Conservation (phyloP, 2,888 invertebrate species). For the Xestobium rufovillosum region DNA sequence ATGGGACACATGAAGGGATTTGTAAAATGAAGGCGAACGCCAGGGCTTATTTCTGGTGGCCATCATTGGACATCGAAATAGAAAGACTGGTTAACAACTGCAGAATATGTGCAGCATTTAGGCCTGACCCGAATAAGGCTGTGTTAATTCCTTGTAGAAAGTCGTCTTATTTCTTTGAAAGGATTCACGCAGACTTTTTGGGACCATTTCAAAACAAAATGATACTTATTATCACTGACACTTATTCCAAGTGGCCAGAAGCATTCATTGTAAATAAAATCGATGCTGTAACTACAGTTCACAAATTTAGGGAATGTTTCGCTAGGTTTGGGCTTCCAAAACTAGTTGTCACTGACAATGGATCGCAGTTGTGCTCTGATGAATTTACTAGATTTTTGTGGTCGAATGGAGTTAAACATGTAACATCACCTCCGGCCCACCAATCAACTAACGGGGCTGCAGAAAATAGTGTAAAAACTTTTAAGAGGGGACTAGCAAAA, state of each 20-base stretch:
- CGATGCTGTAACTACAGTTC: conserved; percentile 12
- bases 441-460: conserved; percentile 18
- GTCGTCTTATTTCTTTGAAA: conserved; percentile 31
- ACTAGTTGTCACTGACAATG: conserved; percentile 26
- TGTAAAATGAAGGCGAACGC: conserved; percentile 28
- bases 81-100: conserved; percentile 25
- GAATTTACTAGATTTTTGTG: conserved; percentile 23
- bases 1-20: conserved; percentile 20
- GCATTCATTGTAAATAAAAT: conserved; percentile 25
- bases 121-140: conserved; percentile 28
- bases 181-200: conserved; percentile 41
- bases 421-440: conserved; percentile 22
- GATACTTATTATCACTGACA: conserved; percentile 38
- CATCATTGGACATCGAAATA: conserved; percentile 27
- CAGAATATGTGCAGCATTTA: conserved; percentile 24
- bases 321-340: conserved; percentile 25
- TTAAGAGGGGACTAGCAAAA: too few relatives aligned
- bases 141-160: conserved; percentile 26
- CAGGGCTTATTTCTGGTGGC: conserved; percentile 31
- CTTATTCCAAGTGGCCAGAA: conserved; percentile 41
- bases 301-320: conserved; percentile 26
- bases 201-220: too few relatives aligned
- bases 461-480: conserved; percentile 18
- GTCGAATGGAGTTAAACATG: conserved; percentile 23
- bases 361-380: conserved; percentile 23